phyloP scores from a whole-genome alignment of 92 coral and sea anemone genomes.

The Plumapathes pennacea region DNA sequence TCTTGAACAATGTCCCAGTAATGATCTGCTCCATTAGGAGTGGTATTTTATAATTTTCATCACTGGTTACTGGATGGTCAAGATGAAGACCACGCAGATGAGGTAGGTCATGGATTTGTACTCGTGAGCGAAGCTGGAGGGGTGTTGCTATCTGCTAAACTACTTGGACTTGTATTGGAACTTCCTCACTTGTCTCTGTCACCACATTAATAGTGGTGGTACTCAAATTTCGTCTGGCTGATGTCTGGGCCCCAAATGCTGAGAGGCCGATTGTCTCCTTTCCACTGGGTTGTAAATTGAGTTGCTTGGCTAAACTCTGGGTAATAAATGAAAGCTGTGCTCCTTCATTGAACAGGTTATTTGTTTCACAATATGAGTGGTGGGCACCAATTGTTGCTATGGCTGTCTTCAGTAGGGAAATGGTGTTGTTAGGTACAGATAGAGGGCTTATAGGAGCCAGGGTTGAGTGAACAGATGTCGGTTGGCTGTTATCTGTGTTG shows the following conservation, averaged over 20 bases:
- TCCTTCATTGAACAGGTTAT: slow-evolving; percentile 50
- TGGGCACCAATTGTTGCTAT: slow-evolving; percentile 18
- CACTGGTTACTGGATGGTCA: slow-evolving; percentile 39
- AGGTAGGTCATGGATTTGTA: slow-evolving; percentile 18
- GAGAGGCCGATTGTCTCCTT: slow-evolving; percentile 25
- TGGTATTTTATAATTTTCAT: slow-evolving; percentile 29
- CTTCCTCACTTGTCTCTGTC: slow-evolving; percentile 25
- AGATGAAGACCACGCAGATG: slow-evolving; percentile 35
- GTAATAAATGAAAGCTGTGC: slow-evolving; percentile 60
- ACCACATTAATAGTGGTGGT: slow-evolving; percentile 18
- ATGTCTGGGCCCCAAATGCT: slow-evolving; percentile 35
- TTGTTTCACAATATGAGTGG: slow-evolving; percentile 7
- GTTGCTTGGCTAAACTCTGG: slow-evolving; percentile 32
- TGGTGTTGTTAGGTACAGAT: slow-evolving; percentile 5
- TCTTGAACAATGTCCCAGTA: slow-evolving; percentile 45
- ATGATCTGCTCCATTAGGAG: slow-evolving; percentile 34
- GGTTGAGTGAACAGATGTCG: background rate
- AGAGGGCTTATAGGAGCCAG: slow-evolving; percentile 6
- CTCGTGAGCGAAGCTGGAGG: slow-evolving; percentile 10
- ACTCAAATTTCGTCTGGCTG: slow-evolving; percentile 6
- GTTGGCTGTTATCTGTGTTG: too few relatives aligned
- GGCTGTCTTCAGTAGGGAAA: slow-evolving; percentile 39
- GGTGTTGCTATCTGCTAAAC: slow-evolving; percentile 38
- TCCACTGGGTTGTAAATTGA: slow-evolving; percentile 8
- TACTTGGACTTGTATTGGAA: slow-evolving; percentile 38